phyloP scores from a whole-genome alignment of 2,113 vertebrate genomes.

The rabbit (Oryctolagus cuniculus) region mOryCun1.1 NC_091433.1:143502501-143503000 shows the following conservation, averaged over 20 bases:
- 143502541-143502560: neutral
- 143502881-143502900: neutral
- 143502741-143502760: constrained; percentile 78
- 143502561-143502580: neutral
- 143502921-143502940: neutral
- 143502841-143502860: neutral
- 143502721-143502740: constrained; percentile 78
- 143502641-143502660: constrained; percentile 72
- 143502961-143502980: neutral
- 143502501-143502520: neutral
- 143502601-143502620: neutral
- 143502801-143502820: constrained; percentile 72
- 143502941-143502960: neutral
- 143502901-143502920: neutral
- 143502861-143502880: constrained; percentile 61
- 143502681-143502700: constrained; percentile 76
- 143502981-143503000: neutral
- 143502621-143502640: constrained; percentile 36
- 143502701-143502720: constrained; percentile 79
- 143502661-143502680: constrained; percentile 77
- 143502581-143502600: neutral
- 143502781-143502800: constrained; percentile 65
- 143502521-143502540: neutral
- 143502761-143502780: constrained; percentile 67
- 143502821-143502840: constrained; percentile 60